These are phyloP conservation scores for Caenorhabditis angaria DNA, from an alignment of 2,888 invertebrate species.

Conservation along the genomic window DNA sequence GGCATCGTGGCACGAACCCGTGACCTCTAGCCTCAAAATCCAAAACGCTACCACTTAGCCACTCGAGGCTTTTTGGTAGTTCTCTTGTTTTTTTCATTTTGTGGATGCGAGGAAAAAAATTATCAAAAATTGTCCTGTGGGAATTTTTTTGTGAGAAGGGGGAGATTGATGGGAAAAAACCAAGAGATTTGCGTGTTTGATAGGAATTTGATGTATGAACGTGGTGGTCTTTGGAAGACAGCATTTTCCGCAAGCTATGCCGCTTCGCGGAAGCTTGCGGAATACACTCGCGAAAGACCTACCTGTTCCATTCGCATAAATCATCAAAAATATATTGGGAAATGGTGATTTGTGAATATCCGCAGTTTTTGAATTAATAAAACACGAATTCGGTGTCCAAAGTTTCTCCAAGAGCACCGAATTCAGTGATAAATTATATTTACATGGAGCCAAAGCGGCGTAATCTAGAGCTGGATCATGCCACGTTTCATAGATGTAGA, in stretches of 20 bases:
- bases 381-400: constrained; percentile 68
- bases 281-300: too few relatives aligned
- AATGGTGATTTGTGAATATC: constrained; percentile 72
- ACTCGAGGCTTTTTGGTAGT: too few relatives aligned
- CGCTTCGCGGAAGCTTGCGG: too few relatives aligned
- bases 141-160: neutral
- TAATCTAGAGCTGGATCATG: constrained; percentile 69
- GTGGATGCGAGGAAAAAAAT: neutral
- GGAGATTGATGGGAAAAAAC: neutral
- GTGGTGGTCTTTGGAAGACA: too few relatives aligned
- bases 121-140: constrained; percentile 1
- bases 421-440: constrained; percentile 71
- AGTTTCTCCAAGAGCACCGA: constrained; percentile 55
- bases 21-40: too few relatives aligned
- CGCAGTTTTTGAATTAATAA: constrained; percentile 72
- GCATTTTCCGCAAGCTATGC: too few relatives aligned
- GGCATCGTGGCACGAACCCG: too few relatives aligned
- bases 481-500: constrained; percentile 72
- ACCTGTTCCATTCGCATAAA: constrained; percentile 72
- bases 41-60: too few relatives aligned
- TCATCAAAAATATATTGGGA: constrained; percentile 71
- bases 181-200: neutral
- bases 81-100: neutral
- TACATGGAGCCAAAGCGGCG: constrained; percentile 69
- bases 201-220: too few relatives aligned